These are phyloP conservation scores for Gisinianus flammeolus DNA, from an alignment of 2,888 invertebrate genomes.

Conservation along the genomic window DNA sequence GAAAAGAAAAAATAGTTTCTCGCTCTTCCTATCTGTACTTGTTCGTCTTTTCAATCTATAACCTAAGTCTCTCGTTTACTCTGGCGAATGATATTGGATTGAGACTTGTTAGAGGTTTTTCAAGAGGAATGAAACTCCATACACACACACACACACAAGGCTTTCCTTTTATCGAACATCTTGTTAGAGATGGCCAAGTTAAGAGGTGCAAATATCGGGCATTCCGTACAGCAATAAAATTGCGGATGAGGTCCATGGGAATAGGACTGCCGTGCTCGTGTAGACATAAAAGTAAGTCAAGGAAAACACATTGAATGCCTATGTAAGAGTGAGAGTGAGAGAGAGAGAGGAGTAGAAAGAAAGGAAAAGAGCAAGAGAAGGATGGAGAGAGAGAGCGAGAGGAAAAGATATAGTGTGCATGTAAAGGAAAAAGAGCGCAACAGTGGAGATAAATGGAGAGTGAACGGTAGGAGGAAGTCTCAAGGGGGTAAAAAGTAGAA, in stretches of 20 bases:
- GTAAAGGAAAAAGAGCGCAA: slow-evolving; percentile 11
- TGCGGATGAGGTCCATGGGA: slow-evolving; percentile 40
- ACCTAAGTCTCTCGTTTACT: neutral
- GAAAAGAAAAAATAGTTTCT: neutral
- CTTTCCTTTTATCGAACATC: neutral
- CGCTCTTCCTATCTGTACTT: neutral
- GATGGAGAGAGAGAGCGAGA: neutral
- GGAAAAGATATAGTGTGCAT: neutral
- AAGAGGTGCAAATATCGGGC: slow-evolving; percentile 42
- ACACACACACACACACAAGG: neutral
- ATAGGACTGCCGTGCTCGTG: slow-evolving; percentile 17
- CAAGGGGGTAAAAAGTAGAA: slow-evolving; percentile 4
- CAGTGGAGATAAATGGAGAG: slow-evolving; percentile 23
- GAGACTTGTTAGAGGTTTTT: slow-evolving; percentile 1
- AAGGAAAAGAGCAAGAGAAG: neutral
- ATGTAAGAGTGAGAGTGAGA: neutral
- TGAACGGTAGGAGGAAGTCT: slow-evolving; percentile 27
- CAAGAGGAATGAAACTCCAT: neutral
- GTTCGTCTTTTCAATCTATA: neutral
- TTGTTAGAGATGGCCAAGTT: slow-evolving; percentile 20
- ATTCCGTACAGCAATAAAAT: slow-evolving; percentile 38
- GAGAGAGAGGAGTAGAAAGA: neutral
- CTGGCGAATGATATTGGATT: neutral
- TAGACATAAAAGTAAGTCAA: slow-evolving; percentile 27
- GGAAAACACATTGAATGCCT: slow-evolving; percentile 28